Conservation (phyloP, 2,113 vertebrate genomes). For the Pseudois nayaur region DNA sequence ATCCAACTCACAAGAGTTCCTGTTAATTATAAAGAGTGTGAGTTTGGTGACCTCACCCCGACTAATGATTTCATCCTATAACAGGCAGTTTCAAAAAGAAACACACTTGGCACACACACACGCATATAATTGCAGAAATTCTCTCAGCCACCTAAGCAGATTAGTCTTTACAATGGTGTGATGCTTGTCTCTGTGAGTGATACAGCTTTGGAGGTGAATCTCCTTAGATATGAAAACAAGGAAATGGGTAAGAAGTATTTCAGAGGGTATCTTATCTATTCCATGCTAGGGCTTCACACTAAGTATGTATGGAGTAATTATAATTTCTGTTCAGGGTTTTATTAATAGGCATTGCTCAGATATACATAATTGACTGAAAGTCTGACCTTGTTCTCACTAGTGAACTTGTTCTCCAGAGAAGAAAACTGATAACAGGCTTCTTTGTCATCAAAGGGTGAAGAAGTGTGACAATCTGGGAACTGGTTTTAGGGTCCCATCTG, state of each 20-base stretch:
- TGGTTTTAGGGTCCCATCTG: conserved; percentile 87
- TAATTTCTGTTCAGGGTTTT: conserved; percentile 49
- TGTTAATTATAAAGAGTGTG: conserved; percentile 23
- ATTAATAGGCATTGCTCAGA: conserved; percentile 71
- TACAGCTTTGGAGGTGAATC: conserved; percentile 27
- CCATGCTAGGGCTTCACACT: conserved; percentile 4
- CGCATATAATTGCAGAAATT: not conserved
- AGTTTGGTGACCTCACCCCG: conserved; percentile 19
- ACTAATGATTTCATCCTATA: conserved; percentile 29
- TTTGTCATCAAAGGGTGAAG: conserved; percentile 86
- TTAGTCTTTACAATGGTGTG: not conserved
- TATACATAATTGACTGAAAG: conserved; percentile 73
- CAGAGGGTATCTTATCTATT: conserved; percentile 26
- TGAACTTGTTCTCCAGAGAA: conserved; percentile 77
- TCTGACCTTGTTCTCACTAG: conserved; percentile 79
- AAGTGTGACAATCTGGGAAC: conserved; percentile 87
- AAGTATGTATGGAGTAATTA: conserved; percentile 64
- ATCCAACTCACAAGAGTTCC: not conserved
- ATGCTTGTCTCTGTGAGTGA: not conserved
- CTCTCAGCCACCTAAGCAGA: not conserved
- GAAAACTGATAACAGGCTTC: conserved; percentile 79
- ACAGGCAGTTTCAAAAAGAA: not conserved
- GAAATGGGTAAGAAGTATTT: conserved; percentile 1
- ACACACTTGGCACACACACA: no score
- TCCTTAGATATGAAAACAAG: conserved; percentile 29